Base-by-base conservation (phyloP, 2,113 vertebrate species). In the Elgaria multicarinata region DNA sequence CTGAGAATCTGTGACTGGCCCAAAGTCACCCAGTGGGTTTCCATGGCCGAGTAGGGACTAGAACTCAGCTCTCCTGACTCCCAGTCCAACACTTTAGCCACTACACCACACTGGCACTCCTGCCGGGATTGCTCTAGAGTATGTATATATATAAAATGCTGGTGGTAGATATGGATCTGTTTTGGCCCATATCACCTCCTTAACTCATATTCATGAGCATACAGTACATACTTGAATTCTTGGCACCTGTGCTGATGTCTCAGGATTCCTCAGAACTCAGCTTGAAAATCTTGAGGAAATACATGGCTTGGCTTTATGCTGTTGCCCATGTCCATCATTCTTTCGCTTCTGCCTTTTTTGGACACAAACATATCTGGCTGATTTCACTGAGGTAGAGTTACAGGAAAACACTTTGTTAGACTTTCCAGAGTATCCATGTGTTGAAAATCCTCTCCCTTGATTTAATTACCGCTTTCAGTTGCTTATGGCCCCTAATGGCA, bases 391-490 rank as follows among this genome's bases (percentile, higher is more conserved):
- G 39, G n/a, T 22, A 66, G 31, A 31, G 16, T 77, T 53, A 53
- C n/a, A 53, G 69, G 9, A 92, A 96, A 96, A 90, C 96, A 95
- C 95, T 92, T 87, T 86, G 84, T 77, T 66, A 94, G 91, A 90
- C 91, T 90, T 93, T 89, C 91, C 62, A 36, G 50, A 93, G 92
- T 90, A 82, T 88, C 0, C 1, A 78, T 91, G 14, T 24, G 90
- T 89, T 95, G 90, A 95, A 94, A 95, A 92, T 94, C 90, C 92
- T 90, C 66, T 91, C 94, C 94, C 95, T 94, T 96, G 93, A 83
- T 94, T 95, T 97, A 96, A 96, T 96, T 96, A 95, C 88, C 93
- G 93, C 95, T 94, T 95, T 94, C 94, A 92, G 93, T 89, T 94
- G 95, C 91, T 94, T 96, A 91, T 93, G 95, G 95, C 93, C 93